Evolutionary conservation across 1,140 invertebrate genomes (phyloP), one percentile per base, ranked within the genome.

Genomic region (Tetramorium simillimum): DNA sequence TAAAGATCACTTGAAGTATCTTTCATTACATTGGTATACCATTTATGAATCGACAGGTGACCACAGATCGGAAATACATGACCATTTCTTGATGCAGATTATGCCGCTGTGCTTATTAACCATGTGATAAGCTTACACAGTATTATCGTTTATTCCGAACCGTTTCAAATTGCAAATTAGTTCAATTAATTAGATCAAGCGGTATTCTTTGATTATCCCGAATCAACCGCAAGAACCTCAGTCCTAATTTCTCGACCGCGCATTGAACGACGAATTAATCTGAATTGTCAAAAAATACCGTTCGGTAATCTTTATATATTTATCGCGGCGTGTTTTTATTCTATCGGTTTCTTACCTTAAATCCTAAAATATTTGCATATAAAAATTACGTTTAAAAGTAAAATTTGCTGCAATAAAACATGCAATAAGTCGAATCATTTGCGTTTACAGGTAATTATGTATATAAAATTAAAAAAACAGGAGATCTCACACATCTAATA

Each of bases 91-190:
- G 24, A 18, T n/a, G 12, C 24, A 37, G n/a, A 24, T 3, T n/a
- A 46, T 37, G n/a, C 33, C 53, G 40, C 18, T 67, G 16, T 65
- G 1, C 40, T 43, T 76, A 46, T 62, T 76, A 76, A 75, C 49
- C 70, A 73, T 2, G n/a, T 24, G 2, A 18, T 24, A 5, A 70
- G n/a, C 6, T 85, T 28, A 14, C 37, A 28, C 21, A 16, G 21
- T 14, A 24, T 56, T 43, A 62, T 16, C 28, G 28, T 21, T 28
- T 9, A 21, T 51, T 56, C 37, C n/a, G 53, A 9, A 60, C 40
- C 28, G 46, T 76, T 12, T 85, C n/a, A 76, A 85, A 84, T 75
- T 60, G 69, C 51, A 75, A 60, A 85, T 85, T 51, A 85, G 43
- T 14, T 33, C 33, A 33, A 0, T 56, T n/a, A 76, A 85, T 85